Base-by-base conservation (phyloP, 2,888 invertebrate species). In the Erebia palarica region DNA sequence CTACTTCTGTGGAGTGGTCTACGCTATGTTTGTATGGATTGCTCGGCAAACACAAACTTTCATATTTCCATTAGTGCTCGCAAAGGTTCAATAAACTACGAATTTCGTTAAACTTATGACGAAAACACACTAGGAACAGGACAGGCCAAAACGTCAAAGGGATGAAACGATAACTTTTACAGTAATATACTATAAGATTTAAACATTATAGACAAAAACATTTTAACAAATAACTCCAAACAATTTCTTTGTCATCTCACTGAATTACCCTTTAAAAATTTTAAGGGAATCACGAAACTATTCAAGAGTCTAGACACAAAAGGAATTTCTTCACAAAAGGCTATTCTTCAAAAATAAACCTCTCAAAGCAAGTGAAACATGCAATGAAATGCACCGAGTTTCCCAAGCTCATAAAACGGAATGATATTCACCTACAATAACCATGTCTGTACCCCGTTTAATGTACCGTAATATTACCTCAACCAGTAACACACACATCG, bases 381-480 rank as follows among this genome's bases (percentile, higher is more conserved):
- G 66, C 67, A 64, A 51, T 51, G 60, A 66, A 75, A 73, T 65
- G 65, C 66, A 68, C 49, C 61, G 66, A 76, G 75, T 73, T 76
- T 73, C 75, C 74, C 77, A 7, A 72, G 72, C 72, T 73, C 76
- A 77, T 77, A 77, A 77, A 76, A 74, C 71, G 74, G 69, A 75
- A 73, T 75, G 68, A 76, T 76, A 72, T 72, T 73, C 61, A 61
- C 68, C 71, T 71, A 75, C 74, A 72, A 74, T 73, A 74, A 70
- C 74, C 74, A 67, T 76, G 77, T 78, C 76, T 82, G 79, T 78
- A 78, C 77, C 69, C 74, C 70, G 78, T 78, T 78, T 82, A 81
- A 82, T 78, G 78, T 78, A 76, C 72, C 78, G 73, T 79, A 71
- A 76, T 80, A 80, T 80, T 77, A 75, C 76, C 72, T 58, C 68